These are phyloP conservation scores for Osmoderma eremita DNA, from an alignment of 2,888 invertebrate genomes.

Conservation along the genomic window DNA sequence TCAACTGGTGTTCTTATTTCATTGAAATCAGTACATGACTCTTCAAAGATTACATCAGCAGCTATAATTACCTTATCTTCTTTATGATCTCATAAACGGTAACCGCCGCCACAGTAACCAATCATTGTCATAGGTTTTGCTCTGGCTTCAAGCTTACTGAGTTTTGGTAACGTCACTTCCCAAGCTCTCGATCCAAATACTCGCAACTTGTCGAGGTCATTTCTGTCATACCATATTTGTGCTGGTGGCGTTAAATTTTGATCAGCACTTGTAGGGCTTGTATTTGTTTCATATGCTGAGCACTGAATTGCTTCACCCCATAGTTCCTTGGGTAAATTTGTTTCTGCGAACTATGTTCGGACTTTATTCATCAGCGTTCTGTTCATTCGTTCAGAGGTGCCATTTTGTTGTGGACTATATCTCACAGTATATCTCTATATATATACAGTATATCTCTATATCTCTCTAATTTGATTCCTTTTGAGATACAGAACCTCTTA, in stretches of 20 bases:
- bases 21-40: constrained; percentile 40
- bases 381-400: too few species aligned
- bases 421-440: constrained; percentile 29
- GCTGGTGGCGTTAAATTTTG: too few species aligned
- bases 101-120: constrained; percentile 47
- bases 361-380: too few species aligned
- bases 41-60: constrained; percentile 49
- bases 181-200: constrained; percentile 48
- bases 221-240: too few species aligned
- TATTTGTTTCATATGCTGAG: too few species aligned
- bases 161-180: constrained; percentile 44
- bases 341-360: too few species aligned
- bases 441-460: too few species aligned
- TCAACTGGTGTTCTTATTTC: constrained; percentile 34
- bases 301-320: too few species aligned
- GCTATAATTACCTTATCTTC: constrained; percentile 41
- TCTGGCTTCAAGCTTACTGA: constrained; percentile 45
- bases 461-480: constrained; percentile 11
- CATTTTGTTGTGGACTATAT: too few species aligned
- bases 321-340: too few species aligned
- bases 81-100: constrained; percentile 46
- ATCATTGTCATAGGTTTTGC: constrained; percentile 47
- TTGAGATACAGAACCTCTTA: constrained; percentile 41
- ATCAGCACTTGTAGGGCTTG: too few species aligned
- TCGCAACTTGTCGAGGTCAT: constrained; percentile 40